Evolutionary conservation across 1,140 invertebrate genomes (phyloP), one percentile per base, ranked within the genome.

Genomic region (Bombus superbus): DNA sequence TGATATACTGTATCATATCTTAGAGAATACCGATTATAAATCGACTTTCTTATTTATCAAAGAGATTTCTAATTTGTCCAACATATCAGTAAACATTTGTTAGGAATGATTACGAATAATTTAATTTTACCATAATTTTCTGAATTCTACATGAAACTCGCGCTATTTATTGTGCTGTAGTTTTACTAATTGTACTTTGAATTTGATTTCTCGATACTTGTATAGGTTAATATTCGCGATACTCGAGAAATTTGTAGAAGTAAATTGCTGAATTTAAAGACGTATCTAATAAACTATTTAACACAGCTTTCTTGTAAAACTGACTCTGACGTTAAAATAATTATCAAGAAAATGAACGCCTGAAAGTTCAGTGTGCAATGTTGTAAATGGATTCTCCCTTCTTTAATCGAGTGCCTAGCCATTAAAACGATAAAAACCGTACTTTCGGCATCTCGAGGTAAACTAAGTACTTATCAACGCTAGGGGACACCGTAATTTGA

Each of bases 341-440:
- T 53, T 53, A 53, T 53, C 47, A 62, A 28, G 35, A 53, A 62
- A 32, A 53, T 69, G 22, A 32, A 18, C 18, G 22, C 6, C 5
- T 35, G 1, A 28, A 57, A 57, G 6, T 42, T n/a, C 32, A n/a
- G 28, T 66, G 40, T 38, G 10, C 42, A n/a, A 53, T n/a, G 38
- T 25, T 1, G 18, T 9, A 42, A 66, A 28, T 35, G 10, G 25
- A 35, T 15, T 53, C 62, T n/a, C 28, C 22, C 68, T 57, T 71
- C 59, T 57, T 86, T 89, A 84, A 88, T 87, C 80, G 78, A 86
- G 73, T 68, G 71, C 86, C 81, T 86, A 72, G 75, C 81, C 88
- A 90, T 92, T 92, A 92, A 86, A 92, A 72, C 81, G 82, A 89
- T 91, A 89, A 92, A 91, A 92, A 92, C 78, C 72, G 77, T 86